phyloP scores from a whole-genome alignment of 92 coral and sea anemone genomes.

The Palythoa caribaeorum region DNA sequence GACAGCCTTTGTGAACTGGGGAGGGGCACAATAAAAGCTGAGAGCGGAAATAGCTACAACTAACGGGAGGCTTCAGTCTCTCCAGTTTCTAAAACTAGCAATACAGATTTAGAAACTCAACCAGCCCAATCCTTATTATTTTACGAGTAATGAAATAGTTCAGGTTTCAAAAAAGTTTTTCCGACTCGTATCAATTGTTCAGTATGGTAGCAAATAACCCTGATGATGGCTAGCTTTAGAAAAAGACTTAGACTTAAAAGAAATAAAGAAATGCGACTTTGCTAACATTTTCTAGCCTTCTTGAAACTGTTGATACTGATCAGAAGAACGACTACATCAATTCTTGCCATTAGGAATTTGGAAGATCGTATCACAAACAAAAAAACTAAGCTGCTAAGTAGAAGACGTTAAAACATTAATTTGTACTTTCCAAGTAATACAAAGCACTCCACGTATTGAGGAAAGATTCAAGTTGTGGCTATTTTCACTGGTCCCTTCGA shows the following conservation, averaged over 20 bases:
- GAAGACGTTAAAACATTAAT: background rate
- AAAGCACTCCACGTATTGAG: no score
- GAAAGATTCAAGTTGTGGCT: background rate
- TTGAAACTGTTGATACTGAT: background rate
- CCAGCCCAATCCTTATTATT: background rate
- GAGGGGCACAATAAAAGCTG: background rate
- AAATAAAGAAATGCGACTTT: background rate
- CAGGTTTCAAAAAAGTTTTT: background rate
- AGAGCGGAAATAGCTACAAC: slow-evolving; percentile 6
- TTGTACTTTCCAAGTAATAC: background rate
- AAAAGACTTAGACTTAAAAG: background rate
- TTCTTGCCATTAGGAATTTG: background rate
- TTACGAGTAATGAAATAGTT: background rate
- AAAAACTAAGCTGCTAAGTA: background rate
- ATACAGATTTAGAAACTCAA: background rate
- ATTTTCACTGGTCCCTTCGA: no score
- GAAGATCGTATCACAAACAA: background rate
- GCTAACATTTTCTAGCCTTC: background rate
- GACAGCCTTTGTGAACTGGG: background rate
- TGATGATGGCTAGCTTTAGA: background rate
- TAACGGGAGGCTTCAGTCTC: background rate
- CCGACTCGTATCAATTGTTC: background rate
- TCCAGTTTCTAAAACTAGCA: background rate
- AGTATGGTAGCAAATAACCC: background rate
- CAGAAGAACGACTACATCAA: background rate